A percentile compares a stretch with the other conserved stretches of the same genome.
Conservation (phyloP, 2,797 vertebrate genomes). For the Poecilia picta region DNA sequence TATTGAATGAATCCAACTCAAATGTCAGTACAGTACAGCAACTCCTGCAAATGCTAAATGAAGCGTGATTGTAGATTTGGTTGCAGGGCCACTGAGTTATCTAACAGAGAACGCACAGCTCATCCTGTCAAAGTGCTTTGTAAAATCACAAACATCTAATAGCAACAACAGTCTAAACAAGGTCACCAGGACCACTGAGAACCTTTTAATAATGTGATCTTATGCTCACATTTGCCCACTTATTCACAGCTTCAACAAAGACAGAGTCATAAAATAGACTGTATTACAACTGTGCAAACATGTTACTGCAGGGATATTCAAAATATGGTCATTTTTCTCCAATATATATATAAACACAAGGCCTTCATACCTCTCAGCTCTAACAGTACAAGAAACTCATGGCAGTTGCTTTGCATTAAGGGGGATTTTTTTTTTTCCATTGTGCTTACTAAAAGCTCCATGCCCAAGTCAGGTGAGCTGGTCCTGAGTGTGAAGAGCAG, state of each 20-base stretch:
- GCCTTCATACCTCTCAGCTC: conserved; percentile 45
- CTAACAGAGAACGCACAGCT: conserved; percentile 45
- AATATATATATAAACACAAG: conserved; percentile 52
- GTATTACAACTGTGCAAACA: conserved; percentile 69
- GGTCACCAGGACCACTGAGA: conserved; percentile 69
- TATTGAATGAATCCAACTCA: conserved; percentile 23
- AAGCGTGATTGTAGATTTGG: conserved; percentile 35
- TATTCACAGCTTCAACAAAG: conserved; percentile 56
- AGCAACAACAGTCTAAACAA: conserved; percentile 61
- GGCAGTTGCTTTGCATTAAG: conserved; percentile 57
- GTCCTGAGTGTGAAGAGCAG: conserved; percentile 68
- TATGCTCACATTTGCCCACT: conserved; percentile 43
- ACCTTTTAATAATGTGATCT: conserved; percentile 32
- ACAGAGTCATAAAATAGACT: conserved; percentile 68
- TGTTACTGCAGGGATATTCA: conserved; percentile 53
- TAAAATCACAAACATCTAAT: conserved; percentile 61
- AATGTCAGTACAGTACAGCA: conserved; percentile 12
- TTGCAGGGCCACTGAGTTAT: conserved; percentile 28
- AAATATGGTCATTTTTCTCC: conserved; percentile 56
- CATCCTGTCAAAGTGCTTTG: conserved; percentile 71
- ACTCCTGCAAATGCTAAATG: conserved; percentile 45
- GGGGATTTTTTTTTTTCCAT: conserved; percentile 18
- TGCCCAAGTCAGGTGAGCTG: conserved; percentile 49
- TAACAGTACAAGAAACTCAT: conserved; percentile 56
- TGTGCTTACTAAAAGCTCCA: conserved; percentile 64